These are phyloP conservation scores for Syrphus vitripennis DNA, from an alignment of 2,888 invertebrate genomes.

Conservation along the genomic window DNA sequence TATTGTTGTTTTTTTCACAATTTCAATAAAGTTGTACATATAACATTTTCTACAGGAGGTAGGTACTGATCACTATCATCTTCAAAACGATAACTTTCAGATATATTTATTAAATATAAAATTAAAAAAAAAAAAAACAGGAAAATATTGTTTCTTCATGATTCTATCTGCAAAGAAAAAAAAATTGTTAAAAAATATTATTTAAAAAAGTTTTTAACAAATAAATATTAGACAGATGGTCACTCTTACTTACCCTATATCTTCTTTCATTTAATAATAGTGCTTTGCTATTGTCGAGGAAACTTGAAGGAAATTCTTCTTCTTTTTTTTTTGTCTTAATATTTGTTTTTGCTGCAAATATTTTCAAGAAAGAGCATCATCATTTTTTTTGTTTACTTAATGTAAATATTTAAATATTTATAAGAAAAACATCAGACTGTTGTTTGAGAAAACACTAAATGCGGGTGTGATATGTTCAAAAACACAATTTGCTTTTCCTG, in stretches of 20 bases:
- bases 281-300: not conserved
- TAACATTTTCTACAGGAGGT: too few species aligned
- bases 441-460: conserved; percentile 78
- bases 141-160: too few species aligned
- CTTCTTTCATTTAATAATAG: not conserved
- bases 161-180: too few species aligned
- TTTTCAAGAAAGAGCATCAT: conserved; percentile 70
- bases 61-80: too few species aligned
- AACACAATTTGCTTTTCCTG: conserved; percentile 38
- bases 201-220: not conserved
- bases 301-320: conserved; percentile 30
- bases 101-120: too few species aligned
- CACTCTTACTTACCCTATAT: not conserved
- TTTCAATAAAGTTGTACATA: too few species aligned
- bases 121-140: too few species aligned
- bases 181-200: too few species aligned
- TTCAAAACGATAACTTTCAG: too few species aligned
- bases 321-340: not conserved
- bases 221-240: not conserved
- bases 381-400: conserved; percentile 76
- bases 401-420: conserved; percentile 81
- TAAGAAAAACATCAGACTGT: conserved; percentile 78
- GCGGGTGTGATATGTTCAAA: conserved; percentile 63
- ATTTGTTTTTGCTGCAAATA: conserved; percentile 68
- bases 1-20: too few species aligned